These are phyloP conservation scores for Zaprionus obscuricornis DNA, from an alignment of 2,888 invertebrate genomes.

Conservation along the genomic window DNA sequence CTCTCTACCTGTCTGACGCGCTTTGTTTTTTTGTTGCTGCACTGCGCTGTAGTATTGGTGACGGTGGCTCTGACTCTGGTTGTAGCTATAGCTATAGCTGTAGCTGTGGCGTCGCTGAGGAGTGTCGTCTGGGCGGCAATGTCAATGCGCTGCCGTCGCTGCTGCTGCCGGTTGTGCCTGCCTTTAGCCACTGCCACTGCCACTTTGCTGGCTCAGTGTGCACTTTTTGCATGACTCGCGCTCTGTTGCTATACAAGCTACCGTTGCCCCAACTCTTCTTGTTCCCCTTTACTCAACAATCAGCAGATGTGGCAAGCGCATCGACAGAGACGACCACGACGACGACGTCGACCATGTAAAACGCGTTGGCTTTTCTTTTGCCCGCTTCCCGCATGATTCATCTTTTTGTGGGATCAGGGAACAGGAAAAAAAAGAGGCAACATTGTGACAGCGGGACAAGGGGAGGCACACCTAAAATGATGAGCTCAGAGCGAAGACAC, in stretches of 20 bases:
- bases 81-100: too few species aligned
- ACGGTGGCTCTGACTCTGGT: constrained; percentile 14
- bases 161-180: constrained; percentile 15
- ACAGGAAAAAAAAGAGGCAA: neutral
- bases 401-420: constrained; percentile 18
- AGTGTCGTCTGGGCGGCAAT: constrained; percentile 71
- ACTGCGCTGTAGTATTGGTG: constrained; percentile 47
- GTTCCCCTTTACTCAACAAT: constrained; percentile 19
- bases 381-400: constrained; percentile 61
- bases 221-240: constrained; percentile 58
- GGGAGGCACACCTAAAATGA: constrained; percentile 35
- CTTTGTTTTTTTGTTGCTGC: constrained; percentile 52
- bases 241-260: constrained; percentile 61
- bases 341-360: constrained; percentile 38
- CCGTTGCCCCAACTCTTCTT: constrained; percentile 9
- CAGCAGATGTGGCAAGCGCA: neutral
- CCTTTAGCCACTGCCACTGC: constrained; percentile 25
- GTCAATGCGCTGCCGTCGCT: constrained; percentile 64
- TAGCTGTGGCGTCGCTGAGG: too few species aligned
- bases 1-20: constrained; percentile 67
- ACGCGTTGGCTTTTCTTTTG: constrained; percentile 53
- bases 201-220: too few species aligned
- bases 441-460: too few species aligned
- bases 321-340: constrained; percentile 7
- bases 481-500: constrained; percentile 48